Conservation (phyloP, 1,140 invertebrate genomes). For the Aricia agestis region DNA sequence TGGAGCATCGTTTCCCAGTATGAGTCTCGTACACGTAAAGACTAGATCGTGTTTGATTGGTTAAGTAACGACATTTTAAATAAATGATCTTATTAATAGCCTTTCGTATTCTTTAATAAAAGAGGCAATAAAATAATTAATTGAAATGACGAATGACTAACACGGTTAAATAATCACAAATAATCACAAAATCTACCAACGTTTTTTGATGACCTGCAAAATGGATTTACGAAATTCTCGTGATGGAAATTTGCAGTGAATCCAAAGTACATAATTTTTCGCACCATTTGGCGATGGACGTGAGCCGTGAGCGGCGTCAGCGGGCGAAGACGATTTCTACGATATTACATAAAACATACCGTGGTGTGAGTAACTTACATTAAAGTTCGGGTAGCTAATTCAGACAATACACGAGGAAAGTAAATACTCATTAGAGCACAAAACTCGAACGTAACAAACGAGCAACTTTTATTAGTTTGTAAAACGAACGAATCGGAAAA, state of each 20-base stretch:
- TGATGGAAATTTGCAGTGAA: conserved; percentile 31
- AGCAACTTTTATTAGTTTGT: conserved; percentile 24
- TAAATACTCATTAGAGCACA: not conserved
- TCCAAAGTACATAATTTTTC: conserved; percentile 61
- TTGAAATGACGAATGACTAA: not conserved
- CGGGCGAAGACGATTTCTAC: conserved; percentile 41
- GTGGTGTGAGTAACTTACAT: too few relatives aligned
- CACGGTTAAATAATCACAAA: not conserved
- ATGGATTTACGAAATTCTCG: conserved; percentile 3
- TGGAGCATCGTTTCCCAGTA: not conserved
- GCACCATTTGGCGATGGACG: conserved; percentile 53
- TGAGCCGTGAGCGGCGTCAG: conserved; percentile 49
- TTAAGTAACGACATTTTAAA: too few relatives aligned
- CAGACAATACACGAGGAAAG: not conserved
- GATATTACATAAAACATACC: conserved; percentile 12
- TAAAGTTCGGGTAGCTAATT: not conserved
- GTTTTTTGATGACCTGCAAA: not conserved
- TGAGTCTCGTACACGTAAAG: not conserved
- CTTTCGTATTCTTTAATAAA: too few relatives aligned
- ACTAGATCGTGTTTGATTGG: too few relatives aligned
- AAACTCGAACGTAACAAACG: not conserved
- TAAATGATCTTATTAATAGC: too few relatives aligned
- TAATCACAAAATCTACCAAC: not conserved
- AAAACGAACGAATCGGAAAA: conserved; percentile 32
- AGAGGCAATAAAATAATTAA: too few relatives aligned